Conservation (phyloP, 2,888 invertebrate genomes). For the Anthophora plumipes region DNA sequence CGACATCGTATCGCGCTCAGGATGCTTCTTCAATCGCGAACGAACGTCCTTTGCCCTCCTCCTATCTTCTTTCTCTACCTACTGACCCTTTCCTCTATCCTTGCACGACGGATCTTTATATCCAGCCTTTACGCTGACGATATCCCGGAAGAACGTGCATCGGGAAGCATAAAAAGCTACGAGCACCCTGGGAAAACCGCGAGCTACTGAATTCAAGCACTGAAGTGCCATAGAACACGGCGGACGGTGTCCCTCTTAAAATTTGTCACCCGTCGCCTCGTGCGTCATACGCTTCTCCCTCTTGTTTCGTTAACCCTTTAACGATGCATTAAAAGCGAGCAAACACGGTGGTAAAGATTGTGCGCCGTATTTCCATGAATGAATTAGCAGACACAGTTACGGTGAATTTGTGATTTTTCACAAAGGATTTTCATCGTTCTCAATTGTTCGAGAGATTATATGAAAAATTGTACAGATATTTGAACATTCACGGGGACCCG, state of each 20-base stretch:
- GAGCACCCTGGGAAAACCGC: slow-evolving; percentile 6
- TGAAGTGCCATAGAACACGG: background rate
- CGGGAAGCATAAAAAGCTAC: slow-evolving; percentile 26
- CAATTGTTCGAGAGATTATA: too few relatives aligned
- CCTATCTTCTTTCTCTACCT: background rate
- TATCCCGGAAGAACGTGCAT: slow-evolving; percentile 29
- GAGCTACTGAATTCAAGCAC: slow-evolving; percentile 10
- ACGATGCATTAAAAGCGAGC: too few relatives aligned
- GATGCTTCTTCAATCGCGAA: background rate
- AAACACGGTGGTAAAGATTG: too few relatives aligned
- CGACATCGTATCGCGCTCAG: background rate
- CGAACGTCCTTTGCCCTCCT: background rate
- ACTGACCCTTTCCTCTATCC: background rate
- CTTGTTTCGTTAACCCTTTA: slow-evolving; percentile 7
- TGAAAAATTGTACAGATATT: too few relatives aligned
- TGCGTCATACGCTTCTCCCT: background rate
- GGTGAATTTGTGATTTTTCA: too few relatives aligned
- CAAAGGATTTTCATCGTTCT: too few relatives aligned
- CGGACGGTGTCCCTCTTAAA: background rate
- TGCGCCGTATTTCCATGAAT: too few relatives aligned
- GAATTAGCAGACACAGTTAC: too few relatives aligned
- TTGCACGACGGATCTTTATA: slow-evolving; percentile 2
- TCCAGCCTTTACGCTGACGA: slow-evolving; percentile 24
- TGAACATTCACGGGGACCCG: too few relatives aligned
- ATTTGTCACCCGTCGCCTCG: background rate